A percentile compares a stretch with the other conserved stretches of the same genome.
phyloP scores from a whole-genome alignment of 1,140 invertebrate species.

The Solen grandis region DNA sequence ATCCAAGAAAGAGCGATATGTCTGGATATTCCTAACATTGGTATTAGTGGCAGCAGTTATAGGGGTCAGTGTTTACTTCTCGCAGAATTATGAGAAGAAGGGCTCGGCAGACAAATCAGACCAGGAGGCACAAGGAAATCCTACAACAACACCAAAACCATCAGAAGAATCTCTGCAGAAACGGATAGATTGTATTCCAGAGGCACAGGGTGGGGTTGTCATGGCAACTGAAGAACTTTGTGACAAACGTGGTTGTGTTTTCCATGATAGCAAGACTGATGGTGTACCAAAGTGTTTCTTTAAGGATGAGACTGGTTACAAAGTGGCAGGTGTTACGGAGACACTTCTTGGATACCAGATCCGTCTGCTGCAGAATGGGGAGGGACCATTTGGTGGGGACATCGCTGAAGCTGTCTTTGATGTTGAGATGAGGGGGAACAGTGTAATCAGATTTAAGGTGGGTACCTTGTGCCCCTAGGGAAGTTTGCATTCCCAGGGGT shows the following conservation, averaged over 20 bases:
- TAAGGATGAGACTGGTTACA: constrained; percentile 33
- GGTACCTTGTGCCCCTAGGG: too few species aligned
- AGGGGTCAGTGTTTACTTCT: constrained; percentile 61
- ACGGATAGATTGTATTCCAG: constrained; percentile 68
- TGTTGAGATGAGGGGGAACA: constrained; percentile 59
- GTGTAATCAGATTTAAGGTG: constrained; percentile 68
- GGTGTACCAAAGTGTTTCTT: constrained; percentile 44
- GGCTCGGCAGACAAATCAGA: constrained; percentile 15
- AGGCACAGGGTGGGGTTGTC: constrained; percentile 45
- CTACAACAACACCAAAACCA: neutral
- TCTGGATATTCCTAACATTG: constrained; percentile 46
- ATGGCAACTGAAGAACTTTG: constrained; percentile 59
- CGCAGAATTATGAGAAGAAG: constrained; percentile 42
- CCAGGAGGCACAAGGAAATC: neutral
- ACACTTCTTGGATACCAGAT: constrained; percentile 54
- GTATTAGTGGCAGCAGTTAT: constrained; percentile 64
- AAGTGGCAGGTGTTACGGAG: constrained; percentile 8
- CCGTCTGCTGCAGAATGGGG: constrained; percentile 49
- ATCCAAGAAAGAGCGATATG: constrained; percentile 14
- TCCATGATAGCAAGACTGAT: neutral
- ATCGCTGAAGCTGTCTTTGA: constrained; percentile 55
- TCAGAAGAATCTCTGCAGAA: constrained; percentile 8
- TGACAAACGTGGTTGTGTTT: constrained; percentile 61
- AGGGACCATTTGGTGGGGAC: constrained; percentile 58
- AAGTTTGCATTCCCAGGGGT: too few species aligned